A percentile compares a stretch with the other conserved stretches of the same genome.
These are phyloP conservation scores for Phyllotreta striolata DNA, from an alignment of 2,888 invertebrate genomes.

Conservation along the genomic window DNA sequence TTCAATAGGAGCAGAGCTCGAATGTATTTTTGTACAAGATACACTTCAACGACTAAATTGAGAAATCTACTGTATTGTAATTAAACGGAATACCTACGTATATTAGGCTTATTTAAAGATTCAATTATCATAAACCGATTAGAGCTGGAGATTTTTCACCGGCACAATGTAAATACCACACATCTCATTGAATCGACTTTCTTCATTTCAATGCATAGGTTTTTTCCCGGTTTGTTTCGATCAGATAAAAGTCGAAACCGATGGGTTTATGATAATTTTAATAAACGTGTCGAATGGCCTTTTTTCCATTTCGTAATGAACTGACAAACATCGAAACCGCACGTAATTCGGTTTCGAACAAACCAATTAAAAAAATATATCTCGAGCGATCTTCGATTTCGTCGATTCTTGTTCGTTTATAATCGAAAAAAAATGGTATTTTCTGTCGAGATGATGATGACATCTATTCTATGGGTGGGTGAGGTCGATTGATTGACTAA, in stretches of 20 bases:
- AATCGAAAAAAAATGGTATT: conserved; percentile 13
- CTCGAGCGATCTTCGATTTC: conserved; percentile 18
- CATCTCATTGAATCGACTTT: conserved; percentile 30
- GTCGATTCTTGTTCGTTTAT: conserved; percentile 19
- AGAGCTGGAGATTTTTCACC: conserved; percentile 30
- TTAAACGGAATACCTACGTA: no score
- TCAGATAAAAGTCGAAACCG: conserved; percentile 39
- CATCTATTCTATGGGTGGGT: background rate
- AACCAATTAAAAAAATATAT: conserved; percentile 26
- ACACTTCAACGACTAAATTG: conserved; percentile 6
- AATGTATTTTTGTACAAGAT: background rate
- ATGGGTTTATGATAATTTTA: conserved; percentile 40
- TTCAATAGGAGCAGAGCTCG: background rate
- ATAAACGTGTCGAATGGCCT: conserved; percentile 32
- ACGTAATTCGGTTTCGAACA: conserved; percentile 19
- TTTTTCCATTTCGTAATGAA: conserved; percentile 33
- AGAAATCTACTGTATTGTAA: no score
- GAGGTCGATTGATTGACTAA: no score
- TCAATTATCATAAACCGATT: conserved; percentile 43
- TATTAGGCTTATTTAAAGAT: conserved; percentile 31
- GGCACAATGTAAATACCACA: conserved; percentile 39
- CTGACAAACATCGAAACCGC: conserved; percentile 25
- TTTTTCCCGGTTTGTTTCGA: conserved; percentile 38
- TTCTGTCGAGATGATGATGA: conserved; percentile 1
- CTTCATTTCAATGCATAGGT: conserved; percentile 43